Evolutionary conservation across 2,888 invertebrate genomes (phyloP).

Genomic region (Ecdyonurus torrentis): DNA sequence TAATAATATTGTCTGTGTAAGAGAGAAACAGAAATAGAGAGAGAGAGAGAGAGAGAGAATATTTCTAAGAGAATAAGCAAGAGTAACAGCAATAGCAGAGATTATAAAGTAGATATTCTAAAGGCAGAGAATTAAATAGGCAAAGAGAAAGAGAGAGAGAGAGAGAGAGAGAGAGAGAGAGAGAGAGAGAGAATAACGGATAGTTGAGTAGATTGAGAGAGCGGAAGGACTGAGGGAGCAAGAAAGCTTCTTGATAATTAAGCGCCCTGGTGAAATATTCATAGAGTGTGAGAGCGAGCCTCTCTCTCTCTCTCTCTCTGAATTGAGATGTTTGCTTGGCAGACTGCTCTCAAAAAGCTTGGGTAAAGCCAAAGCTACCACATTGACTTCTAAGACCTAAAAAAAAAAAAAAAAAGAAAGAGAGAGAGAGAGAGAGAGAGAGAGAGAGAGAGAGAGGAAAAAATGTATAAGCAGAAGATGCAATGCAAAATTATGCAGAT

Average conservation of each 20-base stretch:
- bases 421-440: no score
- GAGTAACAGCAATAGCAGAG: no score
- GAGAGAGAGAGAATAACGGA: not conserved
- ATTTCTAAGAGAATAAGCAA: no score
- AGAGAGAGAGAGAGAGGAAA: no score
- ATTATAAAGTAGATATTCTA: no score
- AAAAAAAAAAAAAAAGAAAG: not conserved
- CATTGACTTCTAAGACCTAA: not conserved
- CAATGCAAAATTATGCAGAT: not conserved
- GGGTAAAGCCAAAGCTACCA: no score
- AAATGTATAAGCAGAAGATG: not conserved
- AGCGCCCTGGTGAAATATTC: not conserved
- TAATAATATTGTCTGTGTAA: no score
- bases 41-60: no score
- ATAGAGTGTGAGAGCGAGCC: not conserved
- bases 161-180: not conserved
- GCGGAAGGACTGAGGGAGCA: not conserved
- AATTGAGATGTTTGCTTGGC: not conserved
- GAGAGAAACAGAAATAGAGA: no score
- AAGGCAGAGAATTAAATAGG: no score
- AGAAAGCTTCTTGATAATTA: not conserved
- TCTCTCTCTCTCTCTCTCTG: no score
- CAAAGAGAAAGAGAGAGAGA: no score
- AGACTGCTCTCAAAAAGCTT: not conserved
- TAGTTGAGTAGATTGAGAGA: not conserved